Evolutionary conservation across 2,113 vertebrate genomes (phyloP), one percentile per base, ranked within the genome.

Genomic region (Orientallactaga bullata): DNA sequence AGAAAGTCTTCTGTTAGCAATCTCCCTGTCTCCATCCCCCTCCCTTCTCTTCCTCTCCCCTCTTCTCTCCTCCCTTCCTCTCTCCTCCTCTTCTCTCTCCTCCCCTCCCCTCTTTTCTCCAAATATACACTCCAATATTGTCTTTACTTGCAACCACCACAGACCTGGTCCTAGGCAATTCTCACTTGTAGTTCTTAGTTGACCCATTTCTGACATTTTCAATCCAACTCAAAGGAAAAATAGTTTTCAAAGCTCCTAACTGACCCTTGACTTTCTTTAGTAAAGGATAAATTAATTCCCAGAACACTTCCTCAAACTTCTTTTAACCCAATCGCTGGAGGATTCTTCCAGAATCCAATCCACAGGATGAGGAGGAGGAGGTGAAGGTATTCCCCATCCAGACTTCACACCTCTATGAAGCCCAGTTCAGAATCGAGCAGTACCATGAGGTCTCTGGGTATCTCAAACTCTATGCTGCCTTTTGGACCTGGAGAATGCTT

Each of bases 191-290:
- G 42, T 93, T 11, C 66, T 85, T 47, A 58, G 51, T 61, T 51
- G 72, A 88, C 24, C 23, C 51, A 86, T 60, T 83, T 79, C 85
- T 90, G 51, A 92, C 32, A 79, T 60, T 28, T 94, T 92, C 15
- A 37, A 81, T 51, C 63, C 28, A 89, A 13, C 35, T 35, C 65
- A 78, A 37, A 92, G 28, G 55, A 88, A 93, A 2, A 69, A 60
- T 9, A 66, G 17, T 73, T 63, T 55, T 51, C 69, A 74, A 68
- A 80, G 63, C 77, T 88, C 24, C 61, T 58, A n/a, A 20, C 55
- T 80, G 66, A 69, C 21, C 23, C n/a, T 76, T 83, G 18, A 18
- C n/a, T 77, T 93, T 89, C 68, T 68, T 24, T 63, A 81, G 30
- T 11, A 89, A 23, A 87, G 85, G 66, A 79, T 69, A 72, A 77